Evolutionary conservation across 35 echinoderm and acorn worm genomes (phyloP), one percentile per base, ranked within the genome.

Genomic region (Hemicentrotus pulcherrimus): DNA sequence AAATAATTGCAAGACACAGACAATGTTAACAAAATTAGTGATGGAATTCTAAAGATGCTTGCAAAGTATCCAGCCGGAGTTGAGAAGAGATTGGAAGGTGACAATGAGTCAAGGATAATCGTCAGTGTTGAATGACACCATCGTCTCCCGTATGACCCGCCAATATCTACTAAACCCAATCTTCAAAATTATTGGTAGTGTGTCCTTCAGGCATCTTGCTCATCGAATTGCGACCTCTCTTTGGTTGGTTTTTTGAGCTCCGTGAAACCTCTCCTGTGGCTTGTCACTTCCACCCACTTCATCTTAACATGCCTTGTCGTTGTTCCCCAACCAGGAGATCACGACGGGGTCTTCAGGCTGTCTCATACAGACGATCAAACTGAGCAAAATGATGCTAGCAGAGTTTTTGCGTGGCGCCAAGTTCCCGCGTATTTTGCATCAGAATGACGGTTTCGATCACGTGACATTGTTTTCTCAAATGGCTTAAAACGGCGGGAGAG

Each of bases 1-100:
- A 78, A 78, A 24, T 78, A 78, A 78, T 78, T 18, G 7, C 65
- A 6, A 78, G 65, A 78, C 61, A 24, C 65, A 78, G 22, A 78
- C 65, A 78, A 78, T 78, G 65, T 18, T 78, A 78, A 78, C 65
- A 78, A n/a, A 78, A 78, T 78, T 78, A 78, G 65, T 78, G 65
- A 8, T 22, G 22, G 65, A 78, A 78, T 78, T 78, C 65, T 28
- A 78, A 18, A 22, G 65, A 78, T 78, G 65, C 65, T 28, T 78
- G 65, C 65, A 78, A 78, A 78, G 61, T 30, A 78, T 78, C 65
- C 65, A 78, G 6, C 19, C 28, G 65, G 0, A n/a, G 65, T 78
- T 78, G 65, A n/a, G 6, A 78, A 28, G 65, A 78, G 65, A 78
- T 78, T 78, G 65, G 5, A 78, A 78, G 65, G 65, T 78, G 65